Base-by-base conservation (phyloP, 2,113 vertebrate genomes). In the Tyto alba region DNA sequence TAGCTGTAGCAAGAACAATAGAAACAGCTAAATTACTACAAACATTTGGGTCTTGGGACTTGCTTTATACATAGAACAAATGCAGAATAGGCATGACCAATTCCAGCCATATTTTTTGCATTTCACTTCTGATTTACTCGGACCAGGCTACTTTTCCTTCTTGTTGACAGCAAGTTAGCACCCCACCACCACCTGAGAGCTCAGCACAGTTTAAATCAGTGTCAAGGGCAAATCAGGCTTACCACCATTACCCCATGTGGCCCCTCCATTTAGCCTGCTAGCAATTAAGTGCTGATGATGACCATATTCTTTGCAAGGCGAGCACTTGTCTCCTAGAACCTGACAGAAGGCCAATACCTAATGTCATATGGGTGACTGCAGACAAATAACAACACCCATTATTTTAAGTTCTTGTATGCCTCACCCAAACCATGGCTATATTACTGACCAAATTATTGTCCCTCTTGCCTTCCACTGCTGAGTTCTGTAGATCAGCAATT, bases 21-120 rank as follows among this genome's bases (percentile, higher is more conserved):
- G 87, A 66, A 95, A 76, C 11, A 85, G 32, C 32, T 88, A 56
- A 89, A 78, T 75, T 71, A 80, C 25, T 95, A 41, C 45, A 76
- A 85, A 72, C 1, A 0, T 78, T 78, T 67, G 38, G 13, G 20
- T 14, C 12, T 76, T 86, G n/a, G 26, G 11, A 48, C 47, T 86
- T 29, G 23, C 14, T 62, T 62, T 74, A 38, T 67, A 29, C 71
- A 55, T 60, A n/a, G 38, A 57, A 69, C 25, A 80, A 69, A 66
- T n/a, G n/a, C 45, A 55, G 41, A 83, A 63, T 3, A 74, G 12
- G 16, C 29, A 73, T 0, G 0, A 74, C n/a, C 34, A 3, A 69
- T 77, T 83, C 21, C 27, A 88, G 45, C 4, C 21, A 38, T 73
- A 86, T 95, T 77, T 15, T 38, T 83, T 66, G 57, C 74, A 25